phyloP scores from a whole-genome alignment of 2,797 vertebrate species.

The Sebastiscus tertius region DNA sequence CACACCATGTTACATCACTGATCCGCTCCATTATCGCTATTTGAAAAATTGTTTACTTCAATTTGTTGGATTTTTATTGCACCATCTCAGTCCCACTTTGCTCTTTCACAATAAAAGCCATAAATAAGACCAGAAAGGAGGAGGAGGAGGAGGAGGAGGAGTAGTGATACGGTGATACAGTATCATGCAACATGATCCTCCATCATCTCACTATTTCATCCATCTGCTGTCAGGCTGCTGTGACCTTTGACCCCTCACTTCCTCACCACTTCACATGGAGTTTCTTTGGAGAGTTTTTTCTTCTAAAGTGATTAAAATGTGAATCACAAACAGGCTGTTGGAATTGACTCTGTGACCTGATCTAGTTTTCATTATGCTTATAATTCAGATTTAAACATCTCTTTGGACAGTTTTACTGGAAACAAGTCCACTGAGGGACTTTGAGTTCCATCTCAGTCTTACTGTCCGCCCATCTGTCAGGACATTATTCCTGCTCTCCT shows the following conservation, averaged over 20 bases:
- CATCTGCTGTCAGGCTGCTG: not conserved
- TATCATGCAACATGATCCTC: not conserved
- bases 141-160: not conserved
- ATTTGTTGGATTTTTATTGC: not conserved
- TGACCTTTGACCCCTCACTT: constrained; percentile 2
- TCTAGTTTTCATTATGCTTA: not conserved
- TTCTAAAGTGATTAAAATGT: not conserved
- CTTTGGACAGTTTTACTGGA: not conserved
- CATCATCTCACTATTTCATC: not conserved
- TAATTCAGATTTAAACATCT: not conserved
- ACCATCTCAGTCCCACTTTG: not conserved
- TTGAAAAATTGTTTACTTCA: not conserved
- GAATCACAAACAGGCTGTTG: not conserved
- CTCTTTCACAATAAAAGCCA: not conserved
- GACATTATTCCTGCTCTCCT: not conserved
- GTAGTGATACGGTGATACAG: not conserved
- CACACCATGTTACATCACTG: not conserved
- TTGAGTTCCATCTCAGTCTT: not conserved
- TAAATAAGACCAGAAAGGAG: not conserved
- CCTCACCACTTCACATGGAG: not conserved
- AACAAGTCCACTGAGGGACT: not conserved
- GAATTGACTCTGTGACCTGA: not conserved
- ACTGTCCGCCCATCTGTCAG: not conserved
- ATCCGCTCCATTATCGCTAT: not conserved
- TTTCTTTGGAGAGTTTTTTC: not conserved